A percentile compares a stretch with the other conserved stretches of the same genome.
Conservation (phyloP, 2,888 invertebrate genomes). For the Amaurobius ferox region DNA sequence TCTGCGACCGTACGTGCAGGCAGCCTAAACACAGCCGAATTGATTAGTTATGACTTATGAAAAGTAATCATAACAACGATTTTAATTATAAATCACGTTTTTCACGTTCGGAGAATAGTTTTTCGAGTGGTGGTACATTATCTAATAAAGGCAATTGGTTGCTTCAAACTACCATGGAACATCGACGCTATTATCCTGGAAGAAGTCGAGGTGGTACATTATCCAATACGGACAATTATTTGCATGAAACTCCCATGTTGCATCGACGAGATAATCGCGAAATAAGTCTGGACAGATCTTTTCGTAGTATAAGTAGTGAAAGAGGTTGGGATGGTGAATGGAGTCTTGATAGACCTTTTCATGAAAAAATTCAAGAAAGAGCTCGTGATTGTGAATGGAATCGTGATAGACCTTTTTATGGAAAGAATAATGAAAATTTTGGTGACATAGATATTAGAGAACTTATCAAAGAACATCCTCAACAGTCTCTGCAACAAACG, state of each 20-base stretch:
- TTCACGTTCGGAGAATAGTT: background rate
- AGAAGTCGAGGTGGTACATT: too few species aligned
- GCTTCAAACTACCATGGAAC: background rate
- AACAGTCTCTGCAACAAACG: background rate
- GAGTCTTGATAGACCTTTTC: too few species aligned
- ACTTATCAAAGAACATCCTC: background rate
- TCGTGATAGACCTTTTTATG: background rate
- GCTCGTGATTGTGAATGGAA: constrained; percentile 13
- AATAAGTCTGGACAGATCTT: too few species aligned
- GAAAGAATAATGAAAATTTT: background rate
- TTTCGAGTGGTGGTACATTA: background rate
- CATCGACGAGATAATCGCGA: too few species aligned
- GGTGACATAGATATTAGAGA: constrained; percentile 15
- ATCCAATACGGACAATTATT: too few species aligned
- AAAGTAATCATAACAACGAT: too few species aligned
- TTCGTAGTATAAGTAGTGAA: too few species aligned
- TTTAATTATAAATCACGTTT: background rate
- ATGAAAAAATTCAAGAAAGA: constrained; percentile 16
- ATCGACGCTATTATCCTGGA: constrained; percentile 14
- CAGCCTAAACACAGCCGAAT: too few species aligned
- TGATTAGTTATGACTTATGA: too few species aligned
- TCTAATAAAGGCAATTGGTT: background rate
- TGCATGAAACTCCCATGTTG: too few species aligned
- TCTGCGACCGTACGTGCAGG: too few species aligned
- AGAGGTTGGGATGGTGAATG: too few species aligned